A percentile compares a stretch with the other conserved stretches of the same genome.
Evolutionary conservation across 2,888 invertebrate genomes (phyloP).

Genomic region (Drosophila formosana): DNA sequence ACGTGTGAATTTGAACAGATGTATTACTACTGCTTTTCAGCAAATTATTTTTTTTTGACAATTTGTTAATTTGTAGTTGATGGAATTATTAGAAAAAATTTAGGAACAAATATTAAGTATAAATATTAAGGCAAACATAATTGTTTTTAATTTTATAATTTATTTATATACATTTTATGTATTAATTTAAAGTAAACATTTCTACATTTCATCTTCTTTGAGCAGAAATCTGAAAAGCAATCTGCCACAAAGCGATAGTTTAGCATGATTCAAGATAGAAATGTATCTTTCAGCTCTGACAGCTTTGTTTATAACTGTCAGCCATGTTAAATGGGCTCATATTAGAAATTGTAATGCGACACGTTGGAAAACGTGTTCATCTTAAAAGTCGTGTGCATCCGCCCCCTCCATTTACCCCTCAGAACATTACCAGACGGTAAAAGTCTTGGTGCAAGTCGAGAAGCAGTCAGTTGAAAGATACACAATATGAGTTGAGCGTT

Average conservation of each 20-base stretch:
- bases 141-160: too few relatives aligned
- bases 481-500: slow-evolving; percentile 34
- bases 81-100: too few relatives aligned
- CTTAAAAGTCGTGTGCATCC: slow-evolving; percentile 65
- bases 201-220: neutral
- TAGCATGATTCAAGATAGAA: slow-evolving; percentile 16
- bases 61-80: too few relatives aligned
- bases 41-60: too few relatives aligned
- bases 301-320: slow-evolving; percentile 56
- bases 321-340: slow-evolving; percentile 60
- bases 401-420: neutral
- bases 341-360: slow-evolving; percentile 81
- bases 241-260: slow-evolving; percentile 13
- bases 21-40: neutral
- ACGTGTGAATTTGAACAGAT: neutral
- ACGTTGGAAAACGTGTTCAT: slow-evolving; percentile 74
- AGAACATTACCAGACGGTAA: neutral
- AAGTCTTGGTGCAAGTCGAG: slow-evolving; percentile 25
- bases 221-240: neutral
- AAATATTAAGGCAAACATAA: too few relatives aligned
- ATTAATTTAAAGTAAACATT: too few relatives aligned
- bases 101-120: too few relatives aligned
- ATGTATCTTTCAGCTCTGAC: slow-evolving; percentile 52
- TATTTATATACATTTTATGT: too few relatives aligned
- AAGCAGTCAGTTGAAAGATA: slow-evolving; percentile 45